Base-by-base conservation (phyloP, 2,113 vertebrate species). In the Pagrus major region DNA sequence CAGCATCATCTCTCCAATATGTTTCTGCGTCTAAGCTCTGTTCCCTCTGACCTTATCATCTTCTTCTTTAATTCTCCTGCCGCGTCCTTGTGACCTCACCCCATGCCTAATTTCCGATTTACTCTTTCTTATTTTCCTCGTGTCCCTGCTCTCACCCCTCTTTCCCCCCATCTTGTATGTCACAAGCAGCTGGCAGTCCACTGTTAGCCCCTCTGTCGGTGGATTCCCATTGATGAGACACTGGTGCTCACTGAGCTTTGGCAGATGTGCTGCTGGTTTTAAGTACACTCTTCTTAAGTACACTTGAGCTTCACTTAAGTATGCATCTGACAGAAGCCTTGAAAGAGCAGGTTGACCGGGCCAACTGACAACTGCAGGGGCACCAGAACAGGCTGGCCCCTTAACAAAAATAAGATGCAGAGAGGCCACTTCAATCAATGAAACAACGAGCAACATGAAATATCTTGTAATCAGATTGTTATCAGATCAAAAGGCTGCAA, bases 181-280 rank as follows among this genome's bases (percentile, higher is more conserved):
- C 67, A 65, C 37, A 51, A 86, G 72, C 66, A 71, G 65, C 76
- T 78, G 77, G 49, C 46, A 66, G 70, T 85, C 66, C 25, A 35
- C 33, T 61, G 21, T 75, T 64, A 37, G 42, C 20, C 27, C 25
- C 70, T 25, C 25, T 16, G 67, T 35, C 15, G 16, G n/a, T 67
- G 52, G 70, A 85, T 78, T 81, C 55, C 75, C 56, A 44, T 61
- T 66, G 80, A 78, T 78, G 68, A 83, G 51, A 64, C 21, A 8
- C 55, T 29, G 31, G 44, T 29, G 67, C 41, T 71, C 8, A 9
- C 23, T 60, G 71, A 49, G 72, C 41, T 41, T 55, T 16, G n/a
- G 58, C 80, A 87, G 82, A 90, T 86, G 80, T 79, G 78, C 49
- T 20, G 68, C 56, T 59, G 67, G 54, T 75, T 71, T 78, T 89